These are phyloP conservation scores for Aurelia aurita complex sp. Pacific DNA, from an alignment of 30 jellyfish, hydroid and myxozoan genomes.

Conservation along the genomic window DNA sequence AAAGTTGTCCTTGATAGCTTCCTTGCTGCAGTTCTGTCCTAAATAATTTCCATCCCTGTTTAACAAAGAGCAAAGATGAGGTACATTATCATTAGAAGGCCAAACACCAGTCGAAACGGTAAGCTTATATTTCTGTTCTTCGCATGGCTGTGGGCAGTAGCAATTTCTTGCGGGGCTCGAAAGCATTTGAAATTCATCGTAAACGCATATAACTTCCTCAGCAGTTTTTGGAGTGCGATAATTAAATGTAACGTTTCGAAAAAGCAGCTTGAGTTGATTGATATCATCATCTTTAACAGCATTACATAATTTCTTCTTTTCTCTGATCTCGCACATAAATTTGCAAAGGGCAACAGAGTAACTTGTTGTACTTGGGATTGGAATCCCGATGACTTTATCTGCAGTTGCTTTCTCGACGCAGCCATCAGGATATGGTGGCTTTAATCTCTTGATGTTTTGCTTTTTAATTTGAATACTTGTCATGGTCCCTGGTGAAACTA, in stretches of 20 bases:
- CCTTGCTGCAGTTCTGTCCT: constrained; percentile 17
- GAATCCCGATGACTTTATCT: not conserved
- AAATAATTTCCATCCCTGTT: too few relatives aligned
- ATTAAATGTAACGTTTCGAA: not conserved
- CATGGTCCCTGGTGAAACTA: constrained; percentile 1
- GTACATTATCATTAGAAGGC: constrained; percentile 18
- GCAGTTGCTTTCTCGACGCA: not conserved
- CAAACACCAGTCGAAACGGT: constrained; percentile 24
- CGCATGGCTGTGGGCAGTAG: constrained; percentile 42
- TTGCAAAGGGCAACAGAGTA: not conserved
- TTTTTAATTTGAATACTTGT: not conserved
- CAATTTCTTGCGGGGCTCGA: not conserved
- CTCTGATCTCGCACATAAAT: not conserved
- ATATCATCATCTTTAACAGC: not conserved
- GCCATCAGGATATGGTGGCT: not conserved
- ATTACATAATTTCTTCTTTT: not conserved
- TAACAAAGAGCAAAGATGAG: too few relatives aligned
- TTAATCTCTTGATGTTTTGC: not conserved
- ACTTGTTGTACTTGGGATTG: not conserved
- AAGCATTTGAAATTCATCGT: not conserved
- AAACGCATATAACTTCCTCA: not conserved
- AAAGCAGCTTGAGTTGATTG: not conserved
- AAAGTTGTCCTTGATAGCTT: not conserved
- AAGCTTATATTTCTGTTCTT: constrained; percentile 24
- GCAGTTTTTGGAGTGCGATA: not conserved